Conservation (phyloP, 2,113 vertebrate genomes). For the Pseudopodoces humilis region DNA sequence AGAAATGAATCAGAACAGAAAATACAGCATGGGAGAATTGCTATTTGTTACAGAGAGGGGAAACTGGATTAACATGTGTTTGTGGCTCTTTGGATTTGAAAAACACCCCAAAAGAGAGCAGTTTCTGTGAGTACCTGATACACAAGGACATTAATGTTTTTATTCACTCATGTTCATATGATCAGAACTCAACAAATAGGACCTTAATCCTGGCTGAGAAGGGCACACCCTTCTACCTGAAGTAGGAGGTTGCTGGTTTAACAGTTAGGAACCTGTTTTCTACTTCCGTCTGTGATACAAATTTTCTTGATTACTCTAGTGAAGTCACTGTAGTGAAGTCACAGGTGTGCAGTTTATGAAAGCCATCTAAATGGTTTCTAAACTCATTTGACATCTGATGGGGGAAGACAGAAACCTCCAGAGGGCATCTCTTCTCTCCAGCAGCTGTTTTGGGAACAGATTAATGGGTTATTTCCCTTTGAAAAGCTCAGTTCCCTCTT, state of each 20-base stretch:
- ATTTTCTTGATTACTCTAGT: background rate
- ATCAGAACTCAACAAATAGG: background rate
- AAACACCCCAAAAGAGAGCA: background rate
- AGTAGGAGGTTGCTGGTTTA: background rate
- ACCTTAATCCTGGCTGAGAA: background rate
- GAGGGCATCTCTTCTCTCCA: background rate
- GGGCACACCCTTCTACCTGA: background rate
- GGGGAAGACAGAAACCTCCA: background rate
- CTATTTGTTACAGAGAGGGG: background rate
- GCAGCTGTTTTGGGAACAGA: background rate
- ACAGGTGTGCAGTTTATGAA: background rate
- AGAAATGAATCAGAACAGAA: background rate
- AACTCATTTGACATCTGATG: background rate
- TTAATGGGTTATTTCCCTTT: background rate
- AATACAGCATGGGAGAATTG: background rate
- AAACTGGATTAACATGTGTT: background rate
- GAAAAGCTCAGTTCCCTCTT: background rate
- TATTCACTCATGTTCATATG: fast-evolving
- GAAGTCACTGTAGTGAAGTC: background rate
- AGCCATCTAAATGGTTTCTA: background rate
- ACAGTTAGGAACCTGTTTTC: background rate
- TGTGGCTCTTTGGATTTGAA: background rate
- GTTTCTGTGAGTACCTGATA: background rate
- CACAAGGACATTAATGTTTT: background rate
- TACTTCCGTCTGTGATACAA: background rate